A percentile compares a stretch with the other conserved stretches of the same genome.
Conservation (phyloP, 2,797 vertebrate species). For the Furcifer pardalis region DNA sequence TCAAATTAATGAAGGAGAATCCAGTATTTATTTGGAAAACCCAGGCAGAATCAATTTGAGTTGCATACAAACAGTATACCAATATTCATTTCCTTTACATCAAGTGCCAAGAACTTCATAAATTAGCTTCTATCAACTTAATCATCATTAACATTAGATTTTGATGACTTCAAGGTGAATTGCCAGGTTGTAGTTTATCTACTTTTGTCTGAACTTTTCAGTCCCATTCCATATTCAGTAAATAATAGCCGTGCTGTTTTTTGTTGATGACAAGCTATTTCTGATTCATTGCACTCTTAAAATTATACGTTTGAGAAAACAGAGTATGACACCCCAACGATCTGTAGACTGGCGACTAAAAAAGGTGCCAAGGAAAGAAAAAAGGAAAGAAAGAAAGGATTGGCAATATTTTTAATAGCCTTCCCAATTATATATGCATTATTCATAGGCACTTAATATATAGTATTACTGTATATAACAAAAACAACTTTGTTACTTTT, state of each 20-base stretch:
- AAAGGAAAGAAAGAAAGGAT: background rate
- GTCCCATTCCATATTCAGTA: constrained; percentile 17
- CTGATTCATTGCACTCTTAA: constrained; percentile 33
- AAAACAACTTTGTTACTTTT: constrained; percentile 10
- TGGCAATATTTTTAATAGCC: constrained; percentile 25
- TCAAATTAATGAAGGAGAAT: background rate
- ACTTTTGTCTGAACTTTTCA: constrained; percentile 11
- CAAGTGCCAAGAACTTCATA: background rate
- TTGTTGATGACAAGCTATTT: constrained; percentile 38
- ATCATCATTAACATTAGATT: background rate
- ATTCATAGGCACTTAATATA: constrained; percentile 18
- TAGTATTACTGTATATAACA: background rate
- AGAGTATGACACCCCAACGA: background rate
- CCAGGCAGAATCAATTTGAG: background rate
- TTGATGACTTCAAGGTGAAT: background rate
- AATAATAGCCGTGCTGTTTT: constrained; percentile 16
- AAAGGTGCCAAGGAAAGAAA: too few species aligned
- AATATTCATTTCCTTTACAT: background rate
- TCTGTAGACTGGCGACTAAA: constrained; percentile 18
- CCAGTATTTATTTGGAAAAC: background rate
- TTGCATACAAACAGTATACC: background rate
- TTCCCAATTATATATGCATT: constrained; percentile 6
- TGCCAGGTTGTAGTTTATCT: background rate
- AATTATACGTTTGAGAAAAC: constrained; percentile 31
- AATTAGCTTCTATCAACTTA: background rate